phyloP scores from a whole-genome alignment of 2,888 invertebrate species.

The Eilema griseolum region DNA sequence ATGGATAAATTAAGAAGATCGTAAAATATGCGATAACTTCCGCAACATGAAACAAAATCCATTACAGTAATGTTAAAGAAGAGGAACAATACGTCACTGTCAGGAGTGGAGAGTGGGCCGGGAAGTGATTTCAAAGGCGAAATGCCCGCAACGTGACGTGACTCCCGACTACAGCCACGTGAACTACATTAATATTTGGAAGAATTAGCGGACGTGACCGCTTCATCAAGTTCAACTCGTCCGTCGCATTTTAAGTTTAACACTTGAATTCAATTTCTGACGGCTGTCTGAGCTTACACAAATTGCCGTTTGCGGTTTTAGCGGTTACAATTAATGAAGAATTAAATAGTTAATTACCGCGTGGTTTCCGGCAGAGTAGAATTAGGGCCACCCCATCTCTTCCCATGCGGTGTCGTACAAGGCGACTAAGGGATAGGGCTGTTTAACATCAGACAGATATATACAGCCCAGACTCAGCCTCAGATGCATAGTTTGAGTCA shows the following conservation, averaged over 20 bases:
- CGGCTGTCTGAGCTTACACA: not conserved
- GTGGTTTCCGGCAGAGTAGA: too few relatives aligned
- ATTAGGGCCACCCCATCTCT: too few relatives aligned
- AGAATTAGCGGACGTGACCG: constrained; percentile 75
- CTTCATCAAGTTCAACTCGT: constrained; percentile 59
- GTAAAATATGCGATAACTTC: constrained; percentile 79
- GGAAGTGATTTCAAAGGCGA: constrained; percentile 84
- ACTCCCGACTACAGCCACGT: constrained; percentile 71
- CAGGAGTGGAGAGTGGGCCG: constrained; percentile 72
- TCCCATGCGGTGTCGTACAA: too few relatives aligned
- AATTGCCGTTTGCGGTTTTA: not conserved
- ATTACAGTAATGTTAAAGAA: constrained; percentile 84
- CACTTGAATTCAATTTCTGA: constrained; percentile 35
- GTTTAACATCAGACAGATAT: too few relatives aligned
- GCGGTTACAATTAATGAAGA: not conserved
- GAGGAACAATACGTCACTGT: constrained; percentile 85
- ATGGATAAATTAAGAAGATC: constrained; percentile 63
- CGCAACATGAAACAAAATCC: constrained; percentile 82
- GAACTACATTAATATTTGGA: constrained; percentile 79
- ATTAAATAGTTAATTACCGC: too few relatives aligned
- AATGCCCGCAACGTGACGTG: constrained; percentile 81
- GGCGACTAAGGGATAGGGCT: too few relatives aligned
- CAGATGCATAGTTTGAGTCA: too few relatives aligned
- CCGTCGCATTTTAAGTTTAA: constrained; percentile 54
- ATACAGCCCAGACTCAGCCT: too few relatives aligned